These are phyloP conservation scores for Xiphophorus maculatus DNA, from an alignment of 2,113 vertebrate species.

Conservation along the genomic window DNA sequence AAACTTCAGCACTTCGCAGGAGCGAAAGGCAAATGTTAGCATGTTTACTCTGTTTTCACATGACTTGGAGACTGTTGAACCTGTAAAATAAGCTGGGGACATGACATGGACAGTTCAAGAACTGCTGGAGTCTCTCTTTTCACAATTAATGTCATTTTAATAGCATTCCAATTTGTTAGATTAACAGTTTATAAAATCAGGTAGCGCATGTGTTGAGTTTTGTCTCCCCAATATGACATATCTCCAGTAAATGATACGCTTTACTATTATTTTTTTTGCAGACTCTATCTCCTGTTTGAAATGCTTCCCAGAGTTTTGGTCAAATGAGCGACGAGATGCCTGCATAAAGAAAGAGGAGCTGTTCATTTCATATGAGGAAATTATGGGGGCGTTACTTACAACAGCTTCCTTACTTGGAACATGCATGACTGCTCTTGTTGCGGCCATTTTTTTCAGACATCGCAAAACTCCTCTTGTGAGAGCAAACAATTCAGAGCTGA, in stretches of 20 bases:
- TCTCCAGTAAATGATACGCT: neutral
- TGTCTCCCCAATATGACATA: neutral
- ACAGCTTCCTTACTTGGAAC: conserved; percentile 64
- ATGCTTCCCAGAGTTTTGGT: conserved; percentile 74
- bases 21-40: neutral
- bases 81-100: neutral
- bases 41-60: neutral
- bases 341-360: conserved; percentile 70
- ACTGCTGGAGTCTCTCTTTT: no score
- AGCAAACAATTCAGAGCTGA: conserved; percentile 71
- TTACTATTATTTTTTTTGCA: conserved; percentile 37
- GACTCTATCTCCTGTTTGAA: conserved; percentile 69
- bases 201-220: no score
- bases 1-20: neutral
- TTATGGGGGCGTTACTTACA: conserved; percentile 73
- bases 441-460: conserved; percentile 67
- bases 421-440: conserved; percentile 56
- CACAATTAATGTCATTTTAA: neutral
- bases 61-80: neutral
- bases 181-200: neutral
- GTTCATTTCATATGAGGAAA: conserved; percentile 72
- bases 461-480: conserved; percentile 71
- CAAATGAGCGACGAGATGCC: conserved; percentile 65
- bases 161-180: neutral
- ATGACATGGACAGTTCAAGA: no score